Evolutionary conservation across 2,888 invertebrate genomes (phyloP).

Genomic region (Drosophila diplacantha): DNA sequence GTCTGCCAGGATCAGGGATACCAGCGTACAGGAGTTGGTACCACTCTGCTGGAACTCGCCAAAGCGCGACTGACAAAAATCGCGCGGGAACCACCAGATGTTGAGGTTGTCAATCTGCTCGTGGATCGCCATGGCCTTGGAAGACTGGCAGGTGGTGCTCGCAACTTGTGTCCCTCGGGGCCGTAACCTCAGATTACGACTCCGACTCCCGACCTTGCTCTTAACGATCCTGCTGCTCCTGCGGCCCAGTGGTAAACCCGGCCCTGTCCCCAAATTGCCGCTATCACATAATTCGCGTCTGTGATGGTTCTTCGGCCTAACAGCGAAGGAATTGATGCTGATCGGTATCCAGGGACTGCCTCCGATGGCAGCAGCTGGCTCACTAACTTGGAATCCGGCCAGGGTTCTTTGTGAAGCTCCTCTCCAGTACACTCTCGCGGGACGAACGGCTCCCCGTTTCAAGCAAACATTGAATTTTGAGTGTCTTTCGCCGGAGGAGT

Average conservation of each 20-base stretch:
- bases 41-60: slow-evolving; percentile 79
- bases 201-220: slow-evolving; percentile 9
- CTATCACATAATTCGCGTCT: slow-evolving; percentile 60
- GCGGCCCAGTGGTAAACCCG: slow-evolving; percentile 32
- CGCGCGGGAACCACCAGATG: slow-evolving; percentile 80
- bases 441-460: slow-evolving; percentile 28
- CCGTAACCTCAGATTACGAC: slow-evolving; percentile 3
- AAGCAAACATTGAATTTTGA: slow-evolving; percentile 65
- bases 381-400: slow-evolving; percentile 1
- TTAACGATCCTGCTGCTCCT: slow-evolving; percentile 15
- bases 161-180: background rate
- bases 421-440: slow-evolving; percentile 33
- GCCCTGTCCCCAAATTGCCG: slow-evolving; percentile 42
- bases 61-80: slow-evolving; percentile 81
- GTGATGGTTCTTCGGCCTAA: slow-evolving; percentile 15
- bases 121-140: slow-evolving; percentile 63
- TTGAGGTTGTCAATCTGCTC: slow-evolving; percentile 72
- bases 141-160: background rate
- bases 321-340: slow-evolving; percentile 2
- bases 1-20: slow-evolving; percentile 80
- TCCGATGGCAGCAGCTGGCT: background rate
- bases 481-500: slow-evolving; percentile 56
- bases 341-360: slow-evolving; percentile 3
- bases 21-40: slow-evolving; percentile 82
- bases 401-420: slow-evolving; percentile 8